Conservation (phyloP, 2,113 vertebrate genomes). For the Zosterops hypoxanthus region DNA sequence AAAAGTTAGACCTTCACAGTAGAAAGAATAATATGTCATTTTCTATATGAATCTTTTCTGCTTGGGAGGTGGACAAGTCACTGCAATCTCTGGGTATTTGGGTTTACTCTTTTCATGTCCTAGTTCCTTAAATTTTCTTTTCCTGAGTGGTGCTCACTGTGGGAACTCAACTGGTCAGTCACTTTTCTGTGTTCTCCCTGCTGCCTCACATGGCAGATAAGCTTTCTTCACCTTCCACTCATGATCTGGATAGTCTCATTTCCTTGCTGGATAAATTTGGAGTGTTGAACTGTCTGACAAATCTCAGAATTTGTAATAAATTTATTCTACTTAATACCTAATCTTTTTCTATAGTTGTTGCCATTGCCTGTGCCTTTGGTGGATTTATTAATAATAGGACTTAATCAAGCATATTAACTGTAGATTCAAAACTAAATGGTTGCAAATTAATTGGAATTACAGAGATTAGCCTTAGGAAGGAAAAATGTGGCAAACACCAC, state of each 20-base stretch:
- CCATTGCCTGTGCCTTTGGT: neutral
- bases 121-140: neutral
- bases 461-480: conserved; percentile 51
- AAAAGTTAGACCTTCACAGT: neutral
- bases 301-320: neutral
- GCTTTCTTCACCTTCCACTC: neutral
- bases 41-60: neutral
- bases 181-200: neutral
- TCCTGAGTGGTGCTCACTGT: neutral
- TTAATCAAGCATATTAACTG: conserved; percentile 41
- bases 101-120: neutral
- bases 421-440: conserved; percentile 27
- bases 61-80: neutral
- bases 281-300: neutral
- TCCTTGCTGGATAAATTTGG: neutral
- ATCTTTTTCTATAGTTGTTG: neutral
- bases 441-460: conserved; percentile 48
- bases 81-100: neutral
- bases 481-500: conserved; percentile 36
- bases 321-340: conserved; percentile 9
- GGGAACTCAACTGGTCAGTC: neutral
- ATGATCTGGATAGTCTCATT: neutral
- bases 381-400: neutral
- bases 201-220: neutral
- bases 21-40: neutral